These are phyloP conservation scores for Bombylius discolor DNA, from an alignment of 2,888 invertebrate genomes.

Conservation along the genomic window DNA sequence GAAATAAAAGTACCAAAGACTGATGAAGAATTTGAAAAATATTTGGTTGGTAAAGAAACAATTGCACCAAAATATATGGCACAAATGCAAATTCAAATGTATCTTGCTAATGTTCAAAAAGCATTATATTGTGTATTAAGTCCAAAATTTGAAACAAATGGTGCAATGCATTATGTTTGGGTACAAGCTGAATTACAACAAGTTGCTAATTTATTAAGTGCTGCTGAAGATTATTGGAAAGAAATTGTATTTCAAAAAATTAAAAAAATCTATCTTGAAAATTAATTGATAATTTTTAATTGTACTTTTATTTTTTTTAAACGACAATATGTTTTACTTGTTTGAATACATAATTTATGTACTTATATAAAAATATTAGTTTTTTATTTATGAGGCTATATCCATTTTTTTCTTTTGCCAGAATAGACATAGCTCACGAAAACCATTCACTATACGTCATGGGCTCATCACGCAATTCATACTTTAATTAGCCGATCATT, in stretches of 20 bases:
- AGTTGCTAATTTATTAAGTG: conserved; percentile 26
- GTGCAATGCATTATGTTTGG: conserved; percentile 35
- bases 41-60: conserved; percentile 30
- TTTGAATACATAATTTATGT: no score
- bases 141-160: conserved; percentile 33
- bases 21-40: conserved; percentile 36
- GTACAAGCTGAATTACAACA: conserved; percentile 34
- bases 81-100: conserved; percentile 36
- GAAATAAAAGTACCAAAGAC: conserved; percentile 35
- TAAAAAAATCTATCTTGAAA: conserved; percentile 24
- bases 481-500: no score
- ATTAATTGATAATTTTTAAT: conserved; percentile 8
- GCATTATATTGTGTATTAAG: conserved; percentile 34
- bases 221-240: conserved; percentile 33
- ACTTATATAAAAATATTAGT: no score
- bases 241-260: conserved; percentile 30
- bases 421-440: no score
- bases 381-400: no score
- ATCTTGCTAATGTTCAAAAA: conserved; percentile 32
- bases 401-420: no score
- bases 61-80: conserved; percentile 36
- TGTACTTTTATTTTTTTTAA: no score
- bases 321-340: no score
- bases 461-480: no score
- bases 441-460: no score